phyloP scores from a whole-genome alignment of 2,888 invertebrate species.

The Andricus curvator region DNA sequence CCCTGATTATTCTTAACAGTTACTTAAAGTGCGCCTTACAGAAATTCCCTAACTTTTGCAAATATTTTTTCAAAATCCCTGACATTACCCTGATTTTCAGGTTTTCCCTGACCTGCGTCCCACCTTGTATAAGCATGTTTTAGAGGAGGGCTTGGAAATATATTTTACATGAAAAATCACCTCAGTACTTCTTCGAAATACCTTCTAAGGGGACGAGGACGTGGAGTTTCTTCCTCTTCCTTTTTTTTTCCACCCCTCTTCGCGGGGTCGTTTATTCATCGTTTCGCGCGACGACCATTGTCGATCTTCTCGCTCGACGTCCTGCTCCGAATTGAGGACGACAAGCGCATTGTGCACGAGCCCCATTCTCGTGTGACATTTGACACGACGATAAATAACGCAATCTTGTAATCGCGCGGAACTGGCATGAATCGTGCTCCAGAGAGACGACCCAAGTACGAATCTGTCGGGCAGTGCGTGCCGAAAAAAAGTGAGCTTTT shows the following conservation, averaged over 20 bases:
- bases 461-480: conserved; percentile 8
- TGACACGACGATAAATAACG: conserved; percentile 42
- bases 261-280: conserved; percentile 31
- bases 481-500: conserved; percentile 18
- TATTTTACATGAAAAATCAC: not conserved
- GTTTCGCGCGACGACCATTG: conserved; percentile 20
- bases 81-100: too few relatives aligned
- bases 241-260: not conserved
- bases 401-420: conserved; percentile 37
- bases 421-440: conserved; percentile 32
- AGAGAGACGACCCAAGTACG: conserved; percentile 9
- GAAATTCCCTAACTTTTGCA: too few relatives aligned
- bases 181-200: not conserved
- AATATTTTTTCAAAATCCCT: too few relatives aligned
- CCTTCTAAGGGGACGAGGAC: not conserved
- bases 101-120: too few relatives aligned
- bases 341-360: conserved; percentile 36
- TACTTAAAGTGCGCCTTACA: too few relatives aligned
- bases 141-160: not conserved
- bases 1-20: too few relatives aligned
- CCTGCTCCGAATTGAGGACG: conserved; percentile 28
- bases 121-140: not conserved
- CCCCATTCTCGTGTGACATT: conserved; percentile 45
- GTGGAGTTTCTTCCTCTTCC: not conserved
- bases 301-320: conserved; percentile 30